Evolutionary conservation across 1,140 invertebrate genomes (phyloP), one percentile per base, ranked within the genome.

Genomic region (Liolophura sinensis): DNA sequence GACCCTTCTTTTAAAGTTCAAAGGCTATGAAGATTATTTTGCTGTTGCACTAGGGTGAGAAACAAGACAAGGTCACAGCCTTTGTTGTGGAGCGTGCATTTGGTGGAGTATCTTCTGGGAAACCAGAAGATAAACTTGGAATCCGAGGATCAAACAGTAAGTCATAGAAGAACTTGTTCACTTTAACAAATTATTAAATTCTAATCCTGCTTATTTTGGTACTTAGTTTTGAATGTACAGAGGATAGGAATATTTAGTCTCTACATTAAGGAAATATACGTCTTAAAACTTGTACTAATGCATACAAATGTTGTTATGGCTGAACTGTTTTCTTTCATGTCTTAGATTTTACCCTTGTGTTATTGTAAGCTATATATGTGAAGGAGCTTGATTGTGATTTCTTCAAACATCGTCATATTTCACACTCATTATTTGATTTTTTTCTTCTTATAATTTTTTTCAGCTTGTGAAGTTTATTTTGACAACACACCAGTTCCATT

Each of bases 121-220:
- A 94, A 51, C 95, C 96, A 20, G 97, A 99, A 82, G 95, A 97
- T 79, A 99, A 99, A 87, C 97, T 99, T 93, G 98, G 97, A 61
- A 99, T 99, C 77, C 97, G 97, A 82, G 92, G 91, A 71, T 98
- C 96, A 57, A 99, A 99, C 83, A 99, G 82, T 84, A 70, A 77
- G 78, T 73, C 20, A 7, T 40, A 52, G 9, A 40, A 40, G 31
- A 40, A 3, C 9, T 61, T 49, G 11, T 47, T 61, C 18, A 27
- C 40, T 61, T 24, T 18, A 31, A 27, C 20, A 22, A 20, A 18
- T 20, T 47, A 46, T 61, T 48, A 31, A 48, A 12, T 62, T 18
- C 15, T 47, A 60, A 46, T 4, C 18, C n/a, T 60, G 59, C 18
- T n/a, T 18, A 18, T 18, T 46, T 4, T 5, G 24, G 18, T 47